phyloP scores from a whole-genome alignment of 1,140 invertebrate species.

The Euura saliciscinereae region DNA sequence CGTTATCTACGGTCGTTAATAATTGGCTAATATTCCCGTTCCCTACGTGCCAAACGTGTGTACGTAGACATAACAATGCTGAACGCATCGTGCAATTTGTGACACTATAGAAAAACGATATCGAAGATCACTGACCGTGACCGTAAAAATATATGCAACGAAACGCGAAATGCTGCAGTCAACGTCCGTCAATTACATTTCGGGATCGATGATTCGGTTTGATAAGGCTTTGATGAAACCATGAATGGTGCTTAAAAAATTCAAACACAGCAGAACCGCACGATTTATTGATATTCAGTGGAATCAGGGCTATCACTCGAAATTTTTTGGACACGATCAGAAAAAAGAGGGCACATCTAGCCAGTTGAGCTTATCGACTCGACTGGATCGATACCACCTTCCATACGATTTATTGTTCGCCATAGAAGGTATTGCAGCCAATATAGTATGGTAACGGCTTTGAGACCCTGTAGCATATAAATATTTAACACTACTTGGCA shows the following conservation, averaged over 20 bases:
- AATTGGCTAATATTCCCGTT: not conserved
- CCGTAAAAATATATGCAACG: not conserved
- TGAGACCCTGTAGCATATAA: not conserved
- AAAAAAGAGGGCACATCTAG: not conserved
- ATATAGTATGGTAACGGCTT: not conserved
- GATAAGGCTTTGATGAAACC: not conserved
- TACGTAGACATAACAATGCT: not conserved
- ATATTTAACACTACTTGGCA: not conserved
- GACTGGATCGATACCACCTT: not conserved
- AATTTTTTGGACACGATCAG: no score
- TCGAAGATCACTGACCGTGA: not conserved
- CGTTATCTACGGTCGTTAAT: not conserved
- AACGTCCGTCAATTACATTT: not conserved
- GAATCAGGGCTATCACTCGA: no score
- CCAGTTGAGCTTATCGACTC: not conserved
- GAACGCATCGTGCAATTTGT: not conserved
- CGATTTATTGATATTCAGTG: no score
- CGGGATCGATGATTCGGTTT: not conserved
- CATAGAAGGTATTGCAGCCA: no score
- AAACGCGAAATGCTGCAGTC: not conserved
- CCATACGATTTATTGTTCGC: not conserved
- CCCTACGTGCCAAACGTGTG: not conserved
- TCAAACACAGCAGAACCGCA: not conserved
- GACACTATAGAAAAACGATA: not conserved
- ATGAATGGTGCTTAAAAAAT: not conserved